Base-by-base conservation (phyloP, 2,888 invertebrate species). In the Heterodera filipjevi region DNA sequence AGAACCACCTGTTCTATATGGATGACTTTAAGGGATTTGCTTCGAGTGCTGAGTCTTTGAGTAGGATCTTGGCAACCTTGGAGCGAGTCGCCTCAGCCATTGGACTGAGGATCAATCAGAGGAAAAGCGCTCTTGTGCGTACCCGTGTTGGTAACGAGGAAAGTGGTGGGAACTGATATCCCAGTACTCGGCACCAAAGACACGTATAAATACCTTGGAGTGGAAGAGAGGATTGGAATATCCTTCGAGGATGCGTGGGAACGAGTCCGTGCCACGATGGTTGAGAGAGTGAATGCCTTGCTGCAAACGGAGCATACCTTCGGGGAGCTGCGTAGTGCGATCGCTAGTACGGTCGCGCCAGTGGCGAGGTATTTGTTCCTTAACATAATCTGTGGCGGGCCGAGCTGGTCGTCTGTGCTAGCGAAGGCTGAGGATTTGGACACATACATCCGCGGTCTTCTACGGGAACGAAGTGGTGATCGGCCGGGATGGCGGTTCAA, bases 1-100 rank as follows among this genome's bases (percentile, higher is more conserved):
- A 49, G 46, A 72, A 35, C 32, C 46, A 72, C n/a, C 46, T 39
- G 8, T 39, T 72, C 73, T 72, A 72, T n/a, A 72, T 72, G 73
- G 73, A 72, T 39, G 73, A 72, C 14, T 44, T 72, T 2, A 72
- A 72, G n/a, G 46, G 14, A 19, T 72, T n/a, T 32, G n/a, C 73
- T 1, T 6, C 19, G 6, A 35, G 53, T n/a, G 32, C 2, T 3
- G n/a, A 16, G 5, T 19, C 14, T 3, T n/a, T 72, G 3, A n/a
- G 3, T 3, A 2, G 8, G 32, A 6, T n/a, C 5, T 1, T 27
- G 2, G 8, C 6, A 19, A 5, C 14, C 2, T 1, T 59, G 19
- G 30, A 72, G 32, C 14, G 44, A 22, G 6, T 3, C 19, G 16
- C 73, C 32, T 6, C 27, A 72, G 49, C 73, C 10, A 27, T 72